Conservation (phyloP, 2,113 vertebrate species). For the Orycteropus afer region DNA sequence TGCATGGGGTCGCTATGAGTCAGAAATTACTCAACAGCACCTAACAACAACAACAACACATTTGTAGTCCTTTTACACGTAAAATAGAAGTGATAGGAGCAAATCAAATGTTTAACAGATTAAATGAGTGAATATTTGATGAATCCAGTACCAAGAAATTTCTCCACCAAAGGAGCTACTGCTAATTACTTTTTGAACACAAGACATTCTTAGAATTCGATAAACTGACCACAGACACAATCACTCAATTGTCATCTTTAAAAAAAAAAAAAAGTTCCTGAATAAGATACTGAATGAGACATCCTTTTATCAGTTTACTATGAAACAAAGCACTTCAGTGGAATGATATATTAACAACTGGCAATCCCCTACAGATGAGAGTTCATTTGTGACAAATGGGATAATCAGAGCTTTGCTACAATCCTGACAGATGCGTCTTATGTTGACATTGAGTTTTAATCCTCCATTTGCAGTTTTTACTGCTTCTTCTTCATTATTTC, state of each 20-base stretch:
- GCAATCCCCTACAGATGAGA: not conserved
- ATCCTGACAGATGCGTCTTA: not conserved
- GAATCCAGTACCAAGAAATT: not conserved
- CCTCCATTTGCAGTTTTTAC: not conserved
- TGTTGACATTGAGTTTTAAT: not conserved
- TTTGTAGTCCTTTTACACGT: not conserved
- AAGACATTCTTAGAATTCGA: not conserved
- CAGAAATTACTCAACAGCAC: too few relatives aligned
- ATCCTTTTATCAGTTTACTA: not conserved
- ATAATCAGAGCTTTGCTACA: not conserved
- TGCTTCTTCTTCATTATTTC: constrained; percentile 14
- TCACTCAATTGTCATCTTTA: not conserved
- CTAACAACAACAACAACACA: too few relatives aligned
- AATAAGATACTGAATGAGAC: not conserved
- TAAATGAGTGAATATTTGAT: not conserved
- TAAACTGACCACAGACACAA: not conserved
- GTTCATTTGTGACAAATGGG: not conserved
- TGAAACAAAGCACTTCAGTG: not conserved
- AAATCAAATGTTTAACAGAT: not conserved
- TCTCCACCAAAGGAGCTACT: not conserved
- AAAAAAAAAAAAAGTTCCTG: not conserved
- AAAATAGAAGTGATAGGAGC: not conserved
- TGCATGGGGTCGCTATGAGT: too few relatives aligned
- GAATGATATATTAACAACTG: not conserved
- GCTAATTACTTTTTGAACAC: not conserved